Evolutionary conservation across 1,140 invertebrate species (phyloP), one percentile per base, ranked within the genome.

Genomic region (Sitobion miscanthi): DNA sequence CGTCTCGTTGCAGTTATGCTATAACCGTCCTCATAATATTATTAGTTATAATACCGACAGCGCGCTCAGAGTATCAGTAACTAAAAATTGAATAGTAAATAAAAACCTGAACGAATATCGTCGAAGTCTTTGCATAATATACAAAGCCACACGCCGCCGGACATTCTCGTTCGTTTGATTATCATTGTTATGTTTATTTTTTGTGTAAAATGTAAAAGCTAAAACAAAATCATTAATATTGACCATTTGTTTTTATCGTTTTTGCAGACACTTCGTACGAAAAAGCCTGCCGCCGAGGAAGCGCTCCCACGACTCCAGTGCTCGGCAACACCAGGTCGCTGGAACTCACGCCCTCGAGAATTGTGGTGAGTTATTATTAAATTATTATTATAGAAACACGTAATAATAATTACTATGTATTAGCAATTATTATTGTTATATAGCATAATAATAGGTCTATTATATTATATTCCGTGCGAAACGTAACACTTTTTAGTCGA

Each of bases 251-350:
- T 90, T 62, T 57, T 57, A 25, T 90, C 2, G 95, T 95, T 94
- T 95, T 96, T 97, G 52, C 96, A 98, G 98, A 98, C 95, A 98
- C 98, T 94, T 98, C 97, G 94, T 98, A 98, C 95, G 98, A 98
- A 95, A 98, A 98, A 95, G 97, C 97, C 95, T 98, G 97, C 95
- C 96, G 97, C 94, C 96, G 98, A 94, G 97, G 97, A 83, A 98
- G 97, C 94, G 97, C 97, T 57, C 97, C 97, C 91, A 97, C 97
- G 83, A 98, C 97, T 93, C 97, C 97, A 93, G 97, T 98, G 92
- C 96, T 97, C 93, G 97, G 97, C 94, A 95, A 96, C 87, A 96
- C 95, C 95, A 89, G 91, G 38, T 94, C 93, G n/a, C 96, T 95
- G 95, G 97, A 96, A 95, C 97, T 96, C 95, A 97, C 95, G 95